phyloP scores from a whole-genome alignment of 2,113 vertebrate genomes.

The Elephantulus edwardii region DNA sequence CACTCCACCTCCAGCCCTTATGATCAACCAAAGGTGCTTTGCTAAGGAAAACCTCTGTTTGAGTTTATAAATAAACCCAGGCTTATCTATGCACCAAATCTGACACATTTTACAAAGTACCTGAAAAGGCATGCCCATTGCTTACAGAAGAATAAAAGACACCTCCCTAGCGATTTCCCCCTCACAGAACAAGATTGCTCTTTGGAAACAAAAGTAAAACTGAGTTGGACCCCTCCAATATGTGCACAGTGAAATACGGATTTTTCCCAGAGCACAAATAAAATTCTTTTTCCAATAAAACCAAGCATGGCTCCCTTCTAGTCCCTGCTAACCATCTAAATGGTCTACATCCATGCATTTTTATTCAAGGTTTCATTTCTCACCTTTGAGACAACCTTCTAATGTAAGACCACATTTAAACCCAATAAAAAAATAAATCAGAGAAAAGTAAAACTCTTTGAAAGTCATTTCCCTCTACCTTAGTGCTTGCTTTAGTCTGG shows the following conservation, averaged over 20 bases:
- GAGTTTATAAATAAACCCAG: constrained; percentile 19
- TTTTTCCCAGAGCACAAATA: not conserved
- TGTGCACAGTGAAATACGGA: not conserved
- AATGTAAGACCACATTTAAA: constrained; percentile 58
- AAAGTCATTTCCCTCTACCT: constrained; percentile 57
- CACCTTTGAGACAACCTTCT: constrained; percentile 52
- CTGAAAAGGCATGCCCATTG: not conserved
- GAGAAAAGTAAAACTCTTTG: constrained; percentile 66
- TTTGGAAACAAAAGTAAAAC: constrained; percentile 46
- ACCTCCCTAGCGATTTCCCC: no score
- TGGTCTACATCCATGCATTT: not conserved
- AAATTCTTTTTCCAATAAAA: not conserved
- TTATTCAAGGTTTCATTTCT: constrained; percentile 55
- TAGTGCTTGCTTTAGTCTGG: constrained; percentile 49
- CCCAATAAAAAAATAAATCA: constrained; percentile 59
- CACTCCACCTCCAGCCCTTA: not conserved
- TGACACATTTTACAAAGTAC: not conserved
- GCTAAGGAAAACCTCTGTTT: not conserved
- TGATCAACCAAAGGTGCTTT: not conserved
- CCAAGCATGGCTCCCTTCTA: not conserved
- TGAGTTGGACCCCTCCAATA: not conserved
- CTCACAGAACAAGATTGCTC: not conserved
- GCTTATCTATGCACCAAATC: not conserved
- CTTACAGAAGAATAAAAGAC: not conserved
- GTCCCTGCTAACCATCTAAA: not conserved